Evolutionary conservation across 2,888 invertebrate species (phyloP).

Genomic region (Macroteleia sp.): DNA sequence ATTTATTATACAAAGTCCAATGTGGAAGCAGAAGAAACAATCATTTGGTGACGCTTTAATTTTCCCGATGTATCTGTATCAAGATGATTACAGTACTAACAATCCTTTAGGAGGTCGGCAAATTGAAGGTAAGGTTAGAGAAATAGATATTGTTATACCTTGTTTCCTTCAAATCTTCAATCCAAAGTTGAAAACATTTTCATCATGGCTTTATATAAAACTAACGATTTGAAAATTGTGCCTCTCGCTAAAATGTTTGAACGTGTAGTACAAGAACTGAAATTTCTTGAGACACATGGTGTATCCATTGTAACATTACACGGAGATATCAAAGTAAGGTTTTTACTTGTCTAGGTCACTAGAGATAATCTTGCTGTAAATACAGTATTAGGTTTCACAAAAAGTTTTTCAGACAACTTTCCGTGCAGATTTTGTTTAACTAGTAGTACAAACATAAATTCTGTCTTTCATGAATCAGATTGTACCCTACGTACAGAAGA

Average conservation of each 20-base stretch:
- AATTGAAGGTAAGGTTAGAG: conserved; percentile 16
- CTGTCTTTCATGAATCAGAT: too few species aligned
- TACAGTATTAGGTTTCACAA: conserved; percentile 30
- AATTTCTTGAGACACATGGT: conserved; percentile 16
- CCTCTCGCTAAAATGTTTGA: conserved; percentile 10
- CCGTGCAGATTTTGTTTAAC: conserved; percentile 38
- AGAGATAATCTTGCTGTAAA: conserved; percentile 35
- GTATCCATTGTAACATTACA: neutral
- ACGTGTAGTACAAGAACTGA: conserved; percentile 4
- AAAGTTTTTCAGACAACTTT: conserved; percentile 13
- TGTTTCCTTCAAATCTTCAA: conserved; percentile 33
- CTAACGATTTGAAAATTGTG: conserved; percentile 5
- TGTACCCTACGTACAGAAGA: too few species aligned
- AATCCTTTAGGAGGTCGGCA: conserved; percentile 16
- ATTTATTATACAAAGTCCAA: conserved; percentile 1
- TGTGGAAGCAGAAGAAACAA: neutral
- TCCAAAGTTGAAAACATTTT: conserved; percentile 41
- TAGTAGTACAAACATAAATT: conserved; percentile 1
- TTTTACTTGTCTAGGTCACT: conserved; percentile 17
- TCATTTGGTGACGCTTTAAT: conserved; percentile 11
- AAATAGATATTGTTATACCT: neutral
- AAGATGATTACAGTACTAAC: conserved; percentile 29
- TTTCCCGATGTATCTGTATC: conserved; percentile 10
- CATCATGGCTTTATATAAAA: conserved; percentile 23
- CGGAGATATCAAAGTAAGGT: neutral